These are phyloP conservation scores for Hirudo medicinalis DNA, from an alignment of 1,140 invertebrate genomes.

Conservation along the genomic window DNA sequence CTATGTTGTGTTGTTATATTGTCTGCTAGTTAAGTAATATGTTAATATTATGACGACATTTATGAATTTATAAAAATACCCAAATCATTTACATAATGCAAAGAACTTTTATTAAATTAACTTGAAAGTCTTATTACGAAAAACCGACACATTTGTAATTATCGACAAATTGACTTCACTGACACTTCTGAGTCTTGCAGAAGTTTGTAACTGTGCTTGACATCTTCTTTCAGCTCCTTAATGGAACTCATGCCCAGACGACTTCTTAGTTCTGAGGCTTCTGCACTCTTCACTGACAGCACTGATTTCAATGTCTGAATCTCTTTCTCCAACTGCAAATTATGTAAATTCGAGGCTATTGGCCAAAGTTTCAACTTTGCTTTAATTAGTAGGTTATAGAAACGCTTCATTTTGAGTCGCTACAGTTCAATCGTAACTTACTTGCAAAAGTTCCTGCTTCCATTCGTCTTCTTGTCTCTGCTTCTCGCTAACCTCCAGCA, in stretches of 20 bases:
- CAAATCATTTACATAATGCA: no score
- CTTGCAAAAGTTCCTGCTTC: slow-evolving; percentile 1
- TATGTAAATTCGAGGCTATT: not conserved
- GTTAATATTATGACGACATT: no score
- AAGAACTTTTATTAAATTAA: no score
- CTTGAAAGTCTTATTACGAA: no score
- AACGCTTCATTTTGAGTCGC: no score
- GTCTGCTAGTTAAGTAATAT: no score
- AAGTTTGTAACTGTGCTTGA: not conserved
- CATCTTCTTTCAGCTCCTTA: slow-evolving; percentile 5
- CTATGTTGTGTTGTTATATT: no score
- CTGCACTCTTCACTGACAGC: slow-evolving; percentile 2
- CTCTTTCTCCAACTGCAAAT: not conserved
- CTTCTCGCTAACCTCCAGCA: slow-evolving; percentile 5
- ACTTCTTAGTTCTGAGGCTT: not conserved
- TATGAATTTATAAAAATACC: no score
- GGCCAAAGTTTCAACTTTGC: not conserved
- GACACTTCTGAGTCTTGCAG: not conserved
- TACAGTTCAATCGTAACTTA: not conserved
- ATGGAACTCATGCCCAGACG: slow-evolving; percentile 5
- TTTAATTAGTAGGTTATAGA: not conserved
- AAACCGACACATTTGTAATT: no score
- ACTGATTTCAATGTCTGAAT: not conserved
- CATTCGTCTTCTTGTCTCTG: not conserved
- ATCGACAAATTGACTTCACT: no score